A percentile compares a stretch with the other conserved stretches of the same genome.
These are phyloP conservation scores for Catharus bicknelli DNA, from an alignment of 2,113 vertebrate species.

Conservation along the genomic window DNA sequence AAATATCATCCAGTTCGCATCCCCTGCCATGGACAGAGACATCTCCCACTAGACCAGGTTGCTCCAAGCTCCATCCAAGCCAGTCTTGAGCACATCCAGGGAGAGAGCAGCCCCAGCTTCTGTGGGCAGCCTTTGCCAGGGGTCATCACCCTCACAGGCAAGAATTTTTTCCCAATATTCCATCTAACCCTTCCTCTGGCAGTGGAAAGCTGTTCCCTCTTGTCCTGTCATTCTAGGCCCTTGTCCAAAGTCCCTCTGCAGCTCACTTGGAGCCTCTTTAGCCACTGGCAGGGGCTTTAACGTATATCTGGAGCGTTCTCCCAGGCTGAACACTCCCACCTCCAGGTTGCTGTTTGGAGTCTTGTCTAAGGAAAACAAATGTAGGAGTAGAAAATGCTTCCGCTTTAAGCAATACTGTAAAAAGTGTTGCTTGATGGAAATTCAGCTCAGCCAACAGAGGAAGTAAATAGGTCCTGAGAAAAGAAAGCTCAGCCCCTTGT, in stretches of 20 bases:
- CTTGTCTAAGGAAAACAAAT: not conserved
- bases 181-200: not conserved
- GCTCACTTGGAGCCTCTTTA: not conserved
- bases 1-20: not conserved
- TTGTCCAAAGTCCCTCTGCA: not conserved
- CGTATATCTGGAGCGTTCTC: not conserved
- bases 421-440: not conserved
- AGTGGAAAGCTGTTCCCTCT: not conserved
- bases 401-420: not conserved
- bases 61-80: not conserved
- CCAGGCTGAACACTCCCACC: not conserved
- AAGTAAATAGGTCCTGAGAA: not conserved
- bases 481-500: not conserved
- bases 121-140: not conserved
- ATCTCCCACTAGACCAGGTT: not conserved
- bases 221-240: not conserved
- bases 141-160: not conserved
- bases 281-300: not conserved
- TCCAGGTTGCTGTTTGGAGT: not conserved
- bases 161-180: not conserved
- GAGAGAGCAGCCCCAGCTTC: not conserved
- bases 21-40: not conserved
- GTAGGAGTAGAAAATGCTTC: not conserved
- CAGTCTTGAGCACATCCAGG: too few relatives aligned
- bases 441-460: not conserved